Evolutionary conservation across 2,113 vertebrate species (phyloP).

Genomic region (Nestor notabilis): DNA sequence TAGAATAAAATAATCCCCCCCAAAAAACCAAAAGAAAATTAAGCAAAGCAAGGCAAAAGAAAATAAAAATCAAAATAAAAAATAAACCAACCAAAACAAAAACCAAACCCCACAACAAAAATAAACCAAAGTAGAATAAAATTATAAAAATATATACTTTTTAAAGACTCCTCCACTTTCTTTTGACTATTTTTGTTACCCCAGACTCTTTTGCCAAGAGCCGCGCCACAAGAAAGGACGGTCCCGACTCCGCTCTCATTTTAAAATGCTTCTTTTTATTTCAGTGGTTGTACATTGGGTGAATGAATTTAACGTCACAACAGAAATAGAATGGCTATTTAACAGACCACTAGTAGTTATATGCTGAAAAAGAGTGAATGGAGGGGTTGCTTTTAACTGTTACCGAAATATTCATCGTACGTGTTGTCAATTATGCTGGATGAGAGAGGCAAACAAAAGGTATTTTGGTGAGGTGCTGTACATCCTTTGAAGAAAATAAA

Average conservation of each 20-base stretch:
- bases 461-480: slow-evolving; percentile 74
- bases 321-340: slow-evolving; percentile 80
- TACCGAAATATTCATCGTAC: slow-evolving; percentile 70
- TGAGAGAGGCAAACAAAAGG: slow-evolving; percentile 76
- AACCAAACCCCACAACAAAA: background rate
- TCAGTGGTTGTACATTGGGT: slow-evolving; percentile 83
- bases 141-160: background rate
- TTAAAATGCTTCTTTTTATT: slow-evolving; percentile 86
- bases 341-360: slow-evolving; percentile 80
- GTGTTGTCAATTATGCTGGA: slow-evolving; percentile 62
- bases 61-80: background rate
- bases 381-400: slow-evolving; percentile 70
- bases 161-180: background rate
- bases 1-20: background rate
- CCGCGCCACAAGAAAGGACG: background rate
- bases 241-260: background rate
- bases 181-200: background rate
- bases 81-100: background rate
- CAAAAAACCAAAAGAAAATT: background rate
- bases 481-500: slow-evolving; percentile 71
- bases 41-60: background rate
- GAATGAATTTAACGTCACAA: slow-evolving; percentile 83
- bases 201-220: background rate
- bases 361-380: slow-evolving; percentile 72
- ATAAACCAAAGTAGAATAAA: background rate